phyloP scores from a whole-genome alignment of 2,797 vertebrate genomes.

The Platalea minor region DNA sequence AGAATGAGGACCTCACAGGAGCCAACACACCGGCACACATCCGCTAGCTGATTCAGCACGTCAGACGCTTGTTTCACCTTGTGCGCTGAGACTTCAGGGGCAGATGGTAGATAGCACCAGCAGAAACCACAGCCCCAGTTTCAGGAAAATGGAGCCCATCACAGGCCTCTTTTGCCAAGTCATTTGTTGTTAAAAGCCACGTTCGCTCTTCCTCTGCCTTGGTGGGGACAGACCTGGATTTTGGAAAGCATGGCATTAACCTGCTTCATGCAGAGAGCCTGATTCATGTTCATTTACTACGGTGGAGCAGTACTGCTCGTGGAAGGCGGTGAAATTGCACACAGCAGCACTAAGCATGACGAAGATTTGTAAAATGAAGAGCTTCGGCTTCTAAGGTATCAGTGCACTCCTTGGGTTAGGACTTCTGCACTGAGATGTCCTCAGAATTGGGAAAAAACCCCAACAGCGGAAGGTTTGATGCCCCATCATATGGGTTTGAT shows the following conservation, averaged over 20 bases:
- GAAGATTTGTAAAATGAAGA: background rate
- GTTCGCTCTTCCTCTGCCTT: background rate
- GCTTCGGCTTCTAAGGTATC: background rate
- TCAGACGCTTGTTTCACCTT: background rate
- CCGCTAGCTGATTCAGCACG: background rate
- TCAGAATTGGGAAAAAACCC: background rate
- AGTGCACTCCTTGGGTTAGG: background rate
- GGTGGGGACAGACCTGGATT: background rate
- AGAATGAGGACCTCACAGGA: accelerated
- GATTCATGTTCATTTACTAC: background rate
- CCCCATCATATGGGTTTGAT: background rate
- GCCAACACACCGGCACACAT: background rate
- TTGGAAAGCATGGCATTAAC: background rate
- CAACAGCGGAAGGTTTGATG: background rate
- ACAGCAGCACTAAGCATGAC: background rate
- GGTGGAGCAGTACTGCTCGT: accelerated
- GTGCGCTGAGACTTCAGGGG: background rate
- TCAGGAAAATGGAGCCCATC: background rate
- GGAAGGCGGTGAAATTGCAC: background rate
- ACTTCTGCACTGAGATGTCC: background rate
- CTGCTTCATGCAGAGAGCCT: background rate
- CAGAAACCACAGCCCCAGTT: background rate
- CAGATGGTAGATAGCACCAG: background rate
- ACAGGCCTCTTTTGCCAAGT: background rate
- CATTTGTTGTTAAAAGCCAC: background rate